These are phyloP conservation scores for Hoplodrina blanda DNA, from an alignment of 2,888 invertebrate species.

Conservation along the genomic window DNA sequence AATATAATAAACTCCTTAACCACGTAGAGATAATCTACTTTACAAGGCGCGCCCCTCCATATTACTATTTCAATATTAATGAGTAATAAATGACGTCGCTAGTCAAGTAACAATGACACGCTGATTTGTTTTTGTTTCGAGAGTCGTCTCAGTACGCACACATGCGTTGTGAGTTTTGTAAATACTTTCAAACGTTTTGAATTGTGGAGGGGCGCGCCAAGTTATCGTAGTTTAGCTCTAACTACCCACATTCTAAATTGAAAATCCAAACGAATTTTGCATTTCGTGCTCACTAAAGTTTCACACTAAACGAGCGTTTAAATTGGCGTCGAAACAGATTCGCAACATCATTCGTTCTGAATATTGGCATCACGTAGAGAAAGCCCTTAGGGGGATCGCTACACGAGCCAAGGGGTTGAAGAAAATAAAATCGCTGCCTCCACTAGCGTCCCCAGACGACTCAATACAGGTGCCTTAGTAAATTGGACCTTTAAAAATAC, in stretches of 20 bases:
- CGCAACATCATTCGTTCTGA: slow-evolving; percentile 86
- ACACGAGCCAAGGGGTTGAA: slow-evolving; percentile 77
- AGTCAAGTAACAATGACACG: no score
- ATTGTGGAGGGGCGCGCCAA: no score
- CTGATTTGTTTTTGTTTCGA: no score
- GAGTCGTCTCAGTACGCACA: no score
- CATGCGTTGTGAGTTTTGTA: no score
- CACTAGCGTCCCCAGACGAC: slow-evolving; percentile 83
- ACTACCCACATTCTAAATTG: slow-evolving; percentile 75
- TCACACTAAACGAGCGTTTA: slow-evolving; percentile 77
- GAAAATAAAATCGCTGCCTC: slow-evolving; percentile 86
- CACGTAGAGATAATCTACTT: slow-evolving; percentile 20
- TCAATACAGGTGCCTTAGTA: slow-evolving; percentile 83
- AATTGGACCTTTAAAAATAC: slow-evolving; percentile 82
- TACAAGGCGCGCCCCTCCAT: no score
- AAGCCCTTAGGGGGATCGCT: slow-evolving; percentile 84
- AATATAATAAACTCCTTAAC: slow-evolving; percentile 60
- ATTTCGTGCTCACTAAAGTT: slow-evolving; percentile 70
- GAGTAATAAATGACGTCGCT: no score
- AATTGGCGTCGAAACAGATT: slow-evolving; percentile 85
- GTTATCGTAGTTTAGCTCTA: slow-evolving; percentile 8
- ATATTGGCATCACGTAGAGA: slow-evolving; percentile 87
- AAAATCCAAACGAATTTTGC: slow-evolving; percentile 78
- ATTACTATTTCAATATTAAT: no score
- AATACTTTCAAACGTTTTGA: no score